phyloP scores from a whole-genome alignment of 2,888 invertebrate species.

The Pseudococcus longispinus region DNA sequence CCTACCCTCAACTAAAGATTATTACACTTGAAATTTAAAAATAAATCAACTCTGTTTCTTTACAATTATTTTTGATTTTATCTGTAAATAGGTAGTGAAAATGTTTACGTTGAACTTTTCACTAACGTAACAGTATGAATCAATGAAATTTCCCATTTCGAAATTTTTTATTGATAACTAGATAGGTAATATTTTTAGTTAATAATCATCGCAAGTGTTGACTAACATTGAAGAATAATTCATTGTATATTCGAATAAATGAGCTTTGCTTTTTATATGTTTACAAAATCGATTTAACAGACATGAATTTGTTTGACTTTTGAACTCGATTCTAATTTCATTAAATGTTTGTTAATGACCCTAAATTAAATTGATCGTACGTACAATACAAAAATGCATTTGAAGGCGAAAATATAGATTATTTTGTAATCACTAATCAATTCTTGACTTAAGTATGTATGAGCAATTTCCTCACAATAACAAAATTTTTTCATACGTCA shows the following conservation, averaged over 20 bases:
- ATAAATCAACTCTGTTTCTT: no score
- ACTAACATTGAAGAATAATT: background rate
- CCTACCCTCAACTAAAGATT: no score
- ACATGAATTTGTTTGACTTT: background rate
- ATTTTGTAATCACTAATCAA: no score
- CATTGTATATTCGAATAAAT: background rate
- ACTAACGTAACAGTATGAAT: background rate
- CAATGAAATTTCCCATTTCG: background rate
- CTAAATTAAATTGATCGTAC: background rate
- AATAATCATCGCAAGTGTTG: background rate
- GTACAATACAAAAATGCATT: background rate
- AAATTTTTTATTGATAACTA: background rate
- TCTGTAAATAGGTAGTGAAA: background rate
- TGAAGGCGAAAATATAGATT: background rate
- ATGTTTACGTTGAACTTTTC: background rate
- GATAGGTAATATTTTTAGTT: background rate
- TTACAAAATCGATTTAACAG: background rate
- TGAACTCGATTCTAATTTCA: background rate
- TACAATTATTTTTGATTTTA: background rate
- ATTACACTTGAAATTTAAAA: no score
- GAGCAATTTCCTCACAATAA: background rate
- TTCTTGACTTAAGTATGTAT: no score
- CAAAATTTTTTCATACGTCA: background rate
- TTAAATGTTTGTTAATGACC: slow-evolving; percentile 3
- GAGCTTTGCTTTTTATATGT: slow-evolving; percentile 4